Evolutionary conservation across 2,113 vertebrate species (phyloP).

Genomic region (Colius striatus): DNA sequence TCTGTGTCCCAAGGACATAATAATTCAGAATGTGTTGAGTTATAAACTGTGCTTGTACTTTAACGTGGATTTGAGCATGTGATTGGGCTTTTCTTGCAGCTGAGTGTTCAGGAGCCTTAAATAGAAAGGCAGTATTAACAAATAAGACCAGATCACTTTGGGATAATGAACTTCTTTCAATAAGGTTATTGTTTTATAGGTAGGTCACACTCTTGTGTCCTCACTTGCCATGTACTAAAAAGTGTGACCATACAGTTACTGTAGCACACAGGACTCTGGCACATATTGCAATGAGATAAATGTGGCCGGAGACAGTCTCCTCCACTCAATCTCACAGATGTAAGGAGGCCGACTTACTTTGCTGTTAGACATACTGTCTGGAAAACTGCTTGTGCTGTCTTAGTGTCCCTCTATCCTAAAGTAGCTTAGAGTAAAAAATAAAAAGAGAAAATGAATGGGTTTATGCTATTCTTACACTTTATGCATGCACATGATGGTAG

Average conservation of each 20-base stretch:
- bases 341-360: background rate
- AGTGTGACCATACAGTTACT: background rate
- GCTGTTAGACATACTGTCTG: background rate
- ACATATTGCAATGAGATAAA: background rate
- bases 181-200: conserved; percentile 41
- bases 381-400: background rate
- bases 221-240: background rate
- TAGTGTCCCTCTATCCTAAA: background rate
- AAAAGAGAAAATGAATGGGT: background rate
- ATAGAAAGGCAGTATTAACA: conserved; percentile 46
- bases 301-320: background rate
- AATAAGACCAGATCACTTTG: conserved; percentile 21
- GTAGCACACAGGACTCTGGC: background rate
- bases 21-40: conserved; percentile 41
- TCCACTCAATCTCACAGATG: background rate
- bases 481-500: background rate
- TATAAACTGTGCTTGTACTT: conserved; percentile 49
- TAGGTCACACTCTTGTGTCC: conserved; percentile 42
- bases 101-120: conserved; percentile 1
- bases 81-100: conserved; percentile 51
- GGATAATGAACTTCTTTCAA: conserved; percentile 54
- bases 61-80: conserved; percentile 68
- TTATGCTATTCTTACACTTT: background rate
- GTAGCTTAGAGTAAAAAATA: background rate
- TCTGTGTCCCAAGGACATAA: conserved; percentile 10